phyloP scores from a whole-genome alignment of 2,797 vertebrate genomes.

The Lycodopsis pacificus region DNA sequence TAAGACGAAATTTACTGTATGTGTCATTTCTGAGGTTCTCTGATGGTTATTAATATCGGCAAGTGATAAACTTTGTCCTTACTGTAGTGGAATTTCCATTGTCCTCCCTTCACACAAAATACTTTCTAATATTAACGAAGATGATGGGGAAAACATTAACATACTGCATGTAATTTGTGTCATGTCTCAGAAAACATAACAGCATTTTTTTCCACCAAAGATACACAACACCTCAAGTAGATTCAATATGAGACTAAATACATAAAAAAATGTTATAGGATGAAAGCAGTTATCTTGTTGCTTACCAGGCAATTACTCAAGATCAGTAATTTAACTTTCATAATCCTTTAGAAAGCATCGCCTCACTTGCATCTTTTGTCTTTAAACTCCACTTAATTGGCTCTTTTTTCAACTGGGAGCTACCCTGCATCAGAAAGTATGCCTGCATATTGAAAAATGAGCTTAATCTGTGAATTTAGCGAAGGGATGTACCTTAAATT shows the following conservation, averaged over 20 bases:
- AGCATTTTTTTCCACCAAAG: background rate
- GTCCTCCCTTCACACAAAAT: background rate
- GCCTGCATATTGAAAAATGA: background rate
- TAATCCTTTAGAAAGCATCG: background rate
- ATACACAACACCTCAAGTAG: background rate
- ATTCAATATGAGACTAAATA: background rate
- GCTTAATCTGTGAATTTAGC: constrained; percentile 29
- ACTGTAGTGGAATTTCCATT: background rate
- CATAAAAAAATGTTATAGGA: background rate
- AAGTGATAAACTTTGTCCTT: constrained; percentile 4
- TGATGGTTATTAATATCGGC: constrained; percentile 27
- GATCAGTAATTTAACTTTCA: constrained; percentile 4
- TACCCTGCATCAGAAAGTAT: background rate
- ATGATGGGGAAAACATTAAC: background rate
- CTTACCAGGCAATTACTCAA: background rate
- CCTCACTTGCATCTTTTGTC: constrained; percentile 18
- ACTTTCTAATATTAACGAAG: background rate
- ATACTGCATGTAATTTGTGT: background rate
- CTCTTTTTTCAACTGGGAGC: background rate
- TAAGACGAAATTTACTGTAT: constrained; percentile 5
- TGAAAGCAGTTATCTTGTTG: background rate
- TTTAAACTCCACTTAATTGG: constrained; percentile 15
- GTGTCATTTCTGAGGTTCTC: constrained; percentile 8
- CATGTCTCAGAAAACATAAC: background rate
- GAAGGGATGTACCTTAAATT: background rate